A percentile compares a stretch with the other conserved stretches of the same genome.
phyloP scores from a whole-genome alignment of 2,113 vertebrate genomes.

The Triplophysa rosa region DNA sequence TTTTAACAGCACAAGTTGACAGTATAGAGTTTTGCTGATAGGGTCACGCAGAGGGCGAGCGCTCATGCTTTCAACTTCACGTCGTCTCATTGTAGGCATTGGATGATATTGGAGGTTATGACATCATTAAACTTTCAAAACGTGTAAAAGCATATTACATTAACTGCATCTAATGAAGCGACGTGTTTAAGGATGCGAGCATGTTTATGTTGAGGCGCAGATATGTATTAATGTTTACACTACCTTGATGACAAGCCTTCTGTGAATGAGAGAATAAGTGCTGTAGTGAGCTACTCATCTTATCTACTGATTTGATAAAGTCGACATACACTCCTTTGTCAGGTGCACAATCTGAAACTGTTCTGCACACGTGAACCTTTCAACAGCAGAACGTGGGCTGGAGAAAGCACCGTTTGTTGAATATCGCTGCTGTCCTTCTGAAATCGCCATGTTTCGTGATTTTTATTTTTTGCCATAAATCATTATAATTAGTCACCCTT shows the following conservation, averaged over 20 bases:
- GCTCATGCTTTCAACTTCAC: conserved; percentile 29
- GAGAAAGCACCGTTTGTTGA: no score
- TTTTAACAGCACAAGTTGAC: conserved; percentile 93
- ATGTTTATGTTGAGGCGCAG: conserved; percentile 10
- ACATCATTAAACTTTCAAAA: conserved; percentile 39
- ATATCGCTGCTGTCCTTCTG: no score
- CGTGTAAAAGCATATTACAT: conserved; percentile 42
- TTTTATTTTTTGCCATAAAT: no score
- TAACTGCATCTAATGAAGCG: conserved; percentile 45
- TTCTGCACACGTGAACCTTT: no score
- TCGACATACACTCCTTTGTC: not conserved
- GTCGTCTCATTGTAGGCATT: conserved; percentile 13
- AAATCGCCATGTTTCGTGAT: no score
- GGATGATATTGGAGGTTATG: conserved; percentile 2
- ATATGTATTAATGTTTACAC: conserved; percentile 6
- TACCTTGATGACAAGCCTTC: conserved; percentile 13
- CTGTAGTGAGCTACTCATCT: not conserved
- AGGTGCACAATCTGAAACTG: not conserved
- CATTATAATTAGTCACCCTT: no score
- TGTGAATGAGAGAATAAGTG: not conserved
- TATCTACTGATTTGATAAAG: not conserved
- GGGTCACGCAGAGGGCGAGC: conserved; percentile 46
- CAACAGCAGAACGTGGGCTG: no score
- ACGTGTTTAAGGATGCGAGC: not conserved
- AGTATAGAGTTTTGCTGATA: conserved; percentile 69